Base-by-base conservation (phyloP, 2,797 vertebrate species). In the Acestrorhynchus altus region DNA sequence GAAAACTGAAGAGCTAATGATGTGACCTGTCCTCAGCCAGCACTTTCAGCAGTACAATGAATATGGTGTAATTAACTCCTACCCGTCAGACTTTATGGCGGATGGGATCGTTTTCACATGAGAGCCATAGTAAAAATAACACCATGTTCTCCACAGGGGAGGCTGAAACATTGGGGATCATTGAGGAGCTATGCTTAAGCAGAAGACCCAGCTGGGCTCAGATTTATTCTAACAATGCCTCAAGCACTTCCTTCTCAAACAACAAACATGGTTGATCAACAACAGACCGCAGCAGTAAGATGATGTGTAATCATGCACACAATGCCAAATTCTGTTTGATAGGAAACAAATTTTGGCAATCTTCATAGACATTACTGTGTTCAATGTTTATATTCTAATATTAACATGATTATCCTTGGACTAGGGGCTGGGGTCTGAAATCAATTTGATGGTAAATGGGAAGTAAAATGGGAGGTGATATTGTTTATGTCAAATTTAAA, bases 71-170 rank as follows among this genome's bases (percentile, higher is more conserved):
- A 72, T 77, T 59, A 76, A 52, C 79, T 77, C 28, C 66, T 83
- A 86, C 80, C 54, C 28, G 75, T 66, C 35, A 77, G 78, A 52
- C 66, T 88, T 87, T 85, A 90, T 81, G 65, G 67, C 12, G 57
- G 72, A 72, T 66, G n/a, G 47, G 61, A 51, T 39, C 72, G 49
- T 68, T 71, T 54, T 74, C 56, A 64, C 18, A 59, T 42, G 22
- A 77, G 57, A 64, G 73, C 28, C n/a, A 18, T 20, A 31, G 46
- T 59, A 57, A 68, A 79, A 89, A 90, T 87, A 89, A 90, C 86
- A 81, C 77, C 13, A 15, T 56, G 68, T 39, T 69, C 7, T 51
- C 13, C 83, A 88, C 88, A 87, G 75, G 68, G 82, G 84, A 87
- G 86, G 86, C 79, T 80, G 74, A 40, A 71, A 40, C 35, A 40